Evolutionary conservation across 2,888 invertebrate genomes (phyloP).

Genomic region (Rhyacophila evoluta): DNA sequence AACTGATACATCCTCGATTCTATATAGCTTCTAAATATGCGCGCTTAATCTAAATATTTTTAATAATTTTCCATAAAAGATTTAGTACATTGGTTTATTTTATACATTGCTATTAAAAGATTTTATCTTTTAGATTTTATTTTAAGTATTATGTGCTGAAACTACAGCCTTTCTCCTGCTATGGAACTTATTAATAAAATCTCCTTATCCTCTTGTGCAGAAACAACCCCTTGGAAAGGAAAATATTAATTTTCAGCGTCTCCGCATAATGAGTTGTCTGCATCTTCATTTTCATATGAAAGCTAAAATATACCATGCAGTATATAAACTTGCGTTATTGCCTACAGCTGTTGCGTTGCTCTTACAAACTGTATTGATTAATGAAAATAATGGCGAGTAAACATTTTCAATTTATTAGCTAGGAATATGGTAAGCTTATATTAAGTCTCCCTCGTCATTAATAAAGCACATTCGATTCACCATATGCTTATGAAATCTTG

Average conservation of each 20-base stretch:
- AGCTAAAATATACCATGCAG: neutral
- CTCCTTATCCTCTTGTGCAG: neutral
- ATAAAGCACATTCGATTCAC: neutral
- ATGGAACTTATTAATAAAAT: neutral
- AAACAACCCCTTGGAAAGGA: neutral
- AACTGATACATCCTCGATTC: no score
- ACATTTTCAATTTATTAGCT: conserved; percentile 10
- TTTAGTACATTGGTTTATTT: no score
- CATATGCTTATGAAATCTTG: neutral
- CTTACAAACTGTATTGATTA: neutral
- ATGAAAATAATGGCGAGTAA: neutral
- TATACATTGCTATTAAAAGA: no score
- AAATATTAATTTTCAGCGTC: neutral
- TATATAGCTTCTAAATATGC: no score
- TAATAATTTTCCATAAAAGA: no score
- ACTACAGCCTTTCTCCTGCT: neutral
- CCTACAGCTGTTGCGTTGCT: neutral
- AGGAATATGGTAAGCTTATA: neutral
- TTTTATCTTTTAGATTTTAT: no score
- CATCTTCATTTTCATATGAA: neutral
- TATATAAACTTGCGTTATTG: neutral
- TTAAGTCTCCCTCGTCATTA: neutral
- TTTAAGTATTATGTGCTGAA: no score
- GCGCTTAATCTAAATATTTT: no score
- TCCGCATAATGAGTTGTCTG: neutral